phyloP scores from a whole-genome alignment of 2,888 invertebrate genomes.

The Mechanitis messenoides region DNA sequence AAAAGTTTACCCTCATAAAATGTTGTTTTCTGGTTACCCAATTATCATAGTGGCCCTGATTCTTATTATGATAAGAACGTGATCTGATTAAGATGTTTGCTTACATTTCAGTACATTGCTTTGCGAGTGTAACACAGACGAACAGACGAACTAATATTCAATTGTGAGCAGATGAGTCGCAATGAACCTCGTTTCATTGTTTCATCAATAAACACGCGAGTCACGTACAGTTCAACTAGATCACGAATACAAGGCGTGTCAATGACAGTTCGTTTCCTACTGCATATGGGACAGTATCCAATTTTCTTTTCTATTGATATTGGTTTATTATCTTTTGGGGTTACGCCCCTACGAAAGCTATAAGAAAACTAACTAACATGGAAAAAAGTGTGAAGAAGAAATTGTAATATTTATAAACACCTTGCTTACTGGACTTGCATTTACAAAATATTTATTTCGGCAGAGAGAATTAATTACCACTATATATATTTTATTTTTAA shows the following conservation, averaged over 20 bases:
- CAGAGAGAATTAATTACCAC: too few relatives aligned
- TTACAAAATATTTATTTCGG: too few relatives aligned
- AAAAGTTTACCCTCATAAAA: background rate
- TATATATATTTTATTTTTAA: too few relatives aligned
- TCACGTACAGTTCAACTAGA: slow-evolving; percentile 4
- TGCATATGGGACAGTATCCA: slow-evolving; percentile 3
- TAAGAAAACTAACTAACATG: too few relatives aligned
- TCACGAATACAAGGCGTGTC: slow-evolving; percentile 3
- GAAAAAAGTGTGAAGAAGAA: too few relatives aligned
- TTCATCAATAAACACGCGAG: background rate
- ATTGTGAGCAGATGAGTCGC: background rate
- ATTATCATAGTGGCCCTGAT: background rate
- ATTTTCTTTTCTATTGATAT: slow-evolving; percentile 5
- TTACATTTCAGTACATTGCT: background rate
- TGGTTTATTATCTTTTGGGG: background rate
- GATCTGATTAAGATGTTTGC: background rate
- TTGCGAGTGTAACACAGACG: background rate
- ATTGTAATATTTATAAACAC: too few relatives aligned
- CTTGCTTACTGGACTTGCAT: too few relatives aligned
- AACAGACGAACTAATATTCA: background rate
- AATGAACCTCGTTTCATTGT: slow-evolving; percentile 1
- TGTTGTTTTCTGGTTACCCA: slow-evolving; percentile 1
- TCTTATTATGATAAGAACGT: slow-evolving; percentile 6
- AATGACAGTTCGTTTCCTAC: slow-evolving; percentile 4
- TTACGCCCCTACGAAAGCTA: background rate